Evolutionary conservation across 1,140 invertebrate species (phyloP).

Genomic region (Thaumetopoea pityocampa): DNA sequence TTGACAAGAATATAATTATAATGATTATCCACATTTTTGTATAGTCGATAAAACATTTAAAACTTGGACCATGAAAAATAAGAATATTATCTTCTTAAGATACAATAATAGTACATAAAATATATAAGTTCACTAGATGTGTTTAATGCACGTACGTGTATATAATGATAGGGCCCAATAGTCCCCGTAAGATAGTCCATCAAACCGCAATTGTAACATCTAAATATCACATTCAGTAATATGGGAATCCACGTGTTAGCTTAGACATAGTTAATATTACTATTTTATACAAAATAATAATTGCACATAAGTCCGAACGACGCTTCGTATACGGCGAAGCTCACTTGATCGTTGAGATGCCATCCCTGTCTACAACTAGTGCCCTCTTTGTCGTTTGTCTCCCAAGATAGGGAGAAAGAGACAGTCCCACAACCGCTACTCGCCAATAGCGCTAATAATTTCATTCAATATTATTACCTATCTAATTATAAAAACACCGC

Average conservation of each 20-base stretch:
- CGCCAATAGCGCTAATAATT: conserved; percentile 59
- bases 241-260: conserved; percentile 71
- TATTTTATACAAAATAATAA: conserved; percentile 75
- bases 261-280: conserved; percentile 69
- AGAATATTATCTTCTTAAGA: conserved; percentile 74
- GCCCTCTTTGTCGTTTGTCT: conserved; percentile 22
- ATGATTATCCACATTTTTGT: conserved; percentile 74
- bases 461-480: conserved; percentile 76
- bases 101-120: conserved; percentile 75
- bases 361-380: conserved; percentile 24
- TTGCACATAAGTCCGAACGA: conserved; percentile 68
- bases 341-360: conserved; percentile 18
- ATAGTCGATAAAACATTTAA: conserved; percentile 76
- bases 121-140: conserved; percentile 74
- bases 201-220: conserved; percentile 69
- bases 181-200: conserved; percentile 34
- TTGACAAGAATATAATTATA: conserved; percentile 75
- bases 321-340: conserved; percentile 39
- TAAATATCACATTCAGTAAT: conserved; percentile 76
- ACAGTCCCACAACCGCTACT: conserved; percentile 44
- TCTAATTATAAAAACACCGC: conserved; percentile 75
- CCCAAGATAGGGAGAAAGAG: conserved; percentile 29
- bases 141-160: conserved; percentile 58
- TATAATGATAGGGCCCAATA: conserved; percentile 37
- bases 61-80: conserved; percentile 76